These are phyloP conservation scores for Thunnus maccoyii DNA, from an alignment of 2,113 vertebrate species.

Conservation along the genomic window DNA sequence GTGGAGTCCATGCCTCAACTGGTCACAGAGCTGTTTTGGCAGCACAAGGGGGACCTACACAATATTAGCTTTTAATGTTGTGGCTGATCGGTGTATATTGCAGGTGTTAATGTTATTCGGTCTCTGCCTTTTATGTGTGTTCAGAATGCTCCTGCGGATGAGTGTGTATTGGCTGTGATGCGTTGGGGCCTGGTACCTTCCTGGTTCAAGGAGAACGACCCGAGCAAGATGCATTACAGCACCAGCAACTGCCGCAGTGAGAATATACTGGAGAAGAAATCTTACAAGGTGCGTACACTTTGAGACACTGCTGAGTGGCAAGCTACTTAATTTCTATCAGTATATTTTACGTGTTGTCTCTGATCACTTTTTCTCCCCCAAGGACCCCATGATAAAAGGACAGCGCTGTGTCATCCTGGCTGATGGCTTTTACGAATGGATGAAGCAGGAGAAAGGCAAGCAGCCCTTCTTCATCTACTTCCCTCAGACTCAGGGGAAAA, in stretches of 20 bases:
- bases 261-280: slow-evolving; percentile 90
- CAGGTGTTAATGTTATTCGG: background rate
- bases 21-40: too few relatives aligned
- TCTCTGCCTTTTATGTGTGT: background rate
- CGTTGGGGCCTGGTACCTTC: slow-evolving; percentile 95
- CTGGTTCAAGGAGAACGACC: slow-evolving; percentile 92
- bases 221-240: slow-evolving; percentile 91
- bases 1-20: too few relatives aligned
- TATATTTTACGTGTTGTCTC: background rate
- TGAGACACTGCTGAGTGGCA: background rate
- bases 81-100: too few relatives aligned
- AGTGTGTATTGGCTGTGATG: slow-evolving; percentile 92
- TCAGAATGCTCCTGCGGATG: slow-evolving; percentile 90
- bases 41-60: too few relatives aligned
- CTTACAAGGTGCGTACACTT: slow-evolving; percentile 89
- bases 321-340: background rate
- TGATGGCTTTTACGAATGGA: slow-evolving; percentile 98
- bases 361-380: slow-evolving; percentile 22
- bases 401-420: slow-evolving; percentile 95
- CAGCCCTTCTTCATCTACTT: slow-evolving; percentile 98
- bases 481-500: slow-evolving; percentile 80
- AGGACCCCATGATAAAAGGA: slow-evolving; percentile 92
- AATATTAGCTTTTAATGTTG: too few relatives aligned
- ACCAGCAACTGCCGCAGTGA: slow-evolving; percentile 96
- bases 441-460: slow-evolving; percentile 81